Evolutionary conservation across 2,888 invertebrate genomes (phyloP).

Genomic region (Athalia cordata): DNA sequence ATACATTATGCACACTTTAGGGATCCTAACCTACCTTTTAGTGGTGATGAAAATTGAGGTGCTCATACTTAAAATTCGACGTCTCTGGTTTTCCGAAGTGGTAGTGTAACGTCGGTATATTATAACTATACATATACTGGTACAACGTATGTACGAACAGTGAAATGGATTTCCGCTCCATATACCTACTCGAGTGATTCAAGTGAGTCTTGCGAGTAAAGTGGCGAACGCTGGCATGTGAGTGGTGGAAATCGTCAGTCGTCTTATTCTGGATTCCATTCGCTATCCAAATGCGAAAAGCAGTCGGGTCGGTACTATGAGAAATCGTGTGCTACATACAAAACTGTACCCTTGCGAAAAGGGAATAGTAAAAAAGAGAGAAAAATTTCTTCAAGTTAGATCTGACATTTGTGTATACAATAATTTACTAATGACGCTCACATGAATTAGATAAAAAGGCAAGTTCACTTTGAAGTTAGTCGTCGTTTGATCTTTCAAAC

Average conservation of each 20-base stretch:
- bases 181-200: neutral
- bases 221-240: neutral
- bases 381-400: neutral
- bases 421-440: neutral
- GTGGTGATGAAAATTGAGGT: too few species aligned
- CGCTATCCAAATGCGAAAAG: neutral
- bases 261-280: neutral
- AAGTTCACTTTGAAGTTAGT: neutral
- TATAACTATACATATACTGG: too few species aligned
- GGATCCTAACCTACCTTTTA: too few species aligned
- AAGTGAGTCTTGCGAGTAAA: neutral
- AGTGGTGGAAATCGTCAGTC: constrained; percentile 13
- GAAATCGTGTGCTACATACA: neutral
- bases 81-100: too few species aligned
- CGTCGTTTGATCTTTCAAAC: neutral
- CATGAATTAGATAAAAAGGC: neutral
- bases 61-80: too few species aligned
- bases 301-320: neutral
- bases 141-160: too few species aligned
- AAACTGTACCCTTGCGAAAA: neutral
- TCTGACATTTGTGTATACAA: neutral
- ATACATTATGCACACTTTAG: too few species aligned
- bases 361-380: neutral
- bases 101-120: too few species aligned
- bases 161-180: too few species aligned